Evolutionary conservation across 2,888 invertebrate genomes (phyloP), one percentile per base, ranked within the genome.

Genomic region (Euzetes globulus): DNA sequence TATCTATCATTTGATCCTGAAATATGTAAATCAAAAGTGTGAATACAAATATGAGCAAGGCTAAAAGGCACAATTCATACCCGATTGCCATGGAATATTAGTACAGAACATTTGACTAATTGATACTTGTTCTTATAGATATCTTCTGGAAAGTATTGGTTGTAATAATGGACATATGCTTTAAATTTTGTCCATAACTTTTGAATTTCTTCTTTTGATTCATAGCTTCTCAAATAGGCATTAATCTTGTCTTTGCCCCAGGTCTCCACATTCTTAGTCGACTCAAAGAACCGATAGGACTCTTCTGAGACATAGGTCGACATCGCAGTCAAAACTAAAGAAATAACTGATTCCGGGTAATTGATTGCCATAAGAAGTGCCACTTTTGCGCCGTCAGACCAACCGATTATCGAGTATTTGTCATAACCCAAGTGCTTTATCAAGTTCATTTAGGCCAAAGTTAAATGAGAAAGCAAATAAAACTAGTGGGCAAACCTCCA

Each of bases 351-450:
- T 27, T 27, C 45, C 9, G 83, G 78, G 41, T 80, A 81, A 11
- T 78, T 74, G 15, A 6, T 79, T 81, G 83, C 82, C 19, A 83
- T 74, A 13, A 83, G 79, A 77, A 83, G 71, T 11, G 79, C 82
- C 2, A 81, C 80, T 29, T 79, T 81, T 0, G 81, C 83, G 7
- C 83, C 83, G 78, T 83, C 83, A 79, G 27, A 81, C 83, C 83
- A 83, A 5, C 83, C 83, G 27, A 82, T 77, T 1, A 83, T 71
- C 0, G 82, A 82, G 72, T 80, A 78, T 6, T 19, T 58, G 13
- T 74, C 22, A 17, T 45, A 74, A 29, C 68, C 75, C 71, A 74
- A 41, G 6, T 63, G 25, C 72, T 55, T 27, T 17, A 3, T 1
- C 29, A 33, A 17, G 7, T 50, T 50, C n/a, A 50, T 17, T 7